Evolutionary conservation across 1,140 invertebrate species (phyloP), one percentile per base, ranked within the genome.

Genomic region (Adelges cooleyi): DNA sequence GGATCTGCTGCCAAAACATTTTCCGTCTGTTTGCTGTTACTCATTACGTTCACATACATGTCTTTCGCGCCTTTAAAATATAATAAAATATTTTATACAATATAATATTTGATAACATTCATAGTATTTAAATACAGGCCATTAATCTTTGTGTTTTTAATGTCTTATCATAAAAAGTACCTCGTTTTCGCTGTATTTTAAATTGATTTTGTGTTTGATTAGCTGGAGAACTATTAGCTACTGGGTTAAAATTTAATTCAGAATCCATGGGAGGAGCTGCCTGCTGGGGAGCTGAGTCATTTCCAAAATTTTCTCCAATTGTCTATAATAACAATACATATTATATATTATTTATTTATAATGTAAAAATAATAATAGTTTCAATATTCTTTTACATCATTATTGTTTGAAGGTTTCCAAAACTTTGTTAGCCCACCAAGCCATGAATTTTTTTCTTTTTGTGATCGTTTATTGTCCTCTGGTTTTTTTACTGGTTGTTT

Each of bases 21-120:
- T 33, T 62, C 56, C 20, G 40, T 33, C 29, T 40, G 56, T 48
- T 48, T 62, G 33, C 10, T 62, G 17, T 48, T 62, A 5, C 40
- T 62, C 56, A 62, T 62, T 22, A 62, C 42, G n/a, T 62, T 62
- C 10, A 62, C 56, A 33, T 62, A 62, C 56, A 62, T 62, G 46
- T 62, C 56, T 22, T 62, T 62, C 15, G 42, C 40, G 4, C 56
- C 56, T 62, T 0, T 27, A 27, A 25, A 15, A 20, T 11, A 52
- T 15, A 13, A 29, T 2, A 33, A 18, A 18, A 10, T 33, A 33
- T 33, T 5, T 11, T 6, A 33, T 6, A 33, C 5, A 6, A 11
- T 6, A 33, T 5, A 33, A 33, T 33, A 6, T 33, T 6, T 33
- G 11, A 33, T n/a, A n/a, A n/a, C n/a, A n/a, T n/a, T n/a, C n/a